Evolutionary conservation across 2,113 vertebrate genomes (phyloP).

Genomic region (Gnathonemus echidnorhynchus): DNA sequence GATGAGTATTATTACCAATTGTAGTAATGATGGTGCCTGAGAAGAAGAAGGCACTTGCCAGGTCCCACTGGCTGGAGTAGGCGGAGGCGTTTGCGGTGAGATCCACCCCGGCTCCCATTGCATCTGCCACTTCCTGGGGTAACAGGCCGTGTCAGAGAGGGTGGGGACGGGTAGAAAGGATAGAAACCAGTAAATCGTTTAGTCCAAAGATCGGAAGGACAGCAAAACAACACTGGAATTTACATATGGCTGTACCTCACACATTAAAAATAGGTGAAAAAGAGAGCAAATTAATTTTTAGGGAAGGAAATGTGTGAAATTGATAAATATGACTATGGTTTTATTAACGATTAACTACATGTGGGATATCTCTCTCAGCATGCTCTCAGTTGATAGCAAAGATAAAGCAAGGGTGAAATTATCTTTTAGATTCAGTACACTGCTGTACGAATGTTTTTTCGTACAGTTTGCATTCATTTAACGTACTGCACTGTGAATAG

Average conservation of each 20-base stretch:
- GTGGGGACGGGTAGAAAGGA: neutral
- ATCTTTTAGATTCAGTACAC: neutral
- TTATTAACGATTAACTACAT: neutral
- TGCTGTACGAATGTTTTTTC: too few species aligned
- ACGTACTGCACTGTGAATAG: too few species aligned
- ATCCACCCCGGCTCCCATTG: conserved; percentile 65
- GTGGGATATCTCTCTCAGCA: neutral
- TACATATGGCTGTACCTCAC: neutral
- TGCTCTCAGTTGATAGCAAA: neutral
- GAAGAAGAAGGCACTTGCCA: conserved; percentile 84
- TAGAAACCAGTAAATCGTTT: neutral
- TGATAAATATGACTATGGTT: neutral
- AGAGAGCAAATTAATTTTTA: neutral
- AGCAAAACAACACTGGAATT: neutral
- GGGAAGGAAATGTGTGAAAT: neutral
- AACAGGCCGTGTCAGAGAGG: neutral
- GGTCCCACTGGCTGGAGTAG: conserved; percentile 68
- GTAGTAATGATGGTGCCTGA: conserved; percentile 86
- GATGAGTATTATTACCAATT: conserved; percentile 45
- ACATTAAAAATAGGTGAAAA: neutral
- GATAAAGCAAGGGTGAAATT: neutral
- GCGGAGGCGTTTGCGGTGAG: conserved; percentile 54
- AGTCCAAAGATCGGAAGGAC: neutral
- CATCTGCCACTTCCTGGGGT: conserved; percentile 64
- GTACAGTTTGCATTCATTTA: too few species aligned